Evolutionary conservation across 1,140 invertebrate species (phyloP).

Genomic region (Magallana ariakensis): DNA sequence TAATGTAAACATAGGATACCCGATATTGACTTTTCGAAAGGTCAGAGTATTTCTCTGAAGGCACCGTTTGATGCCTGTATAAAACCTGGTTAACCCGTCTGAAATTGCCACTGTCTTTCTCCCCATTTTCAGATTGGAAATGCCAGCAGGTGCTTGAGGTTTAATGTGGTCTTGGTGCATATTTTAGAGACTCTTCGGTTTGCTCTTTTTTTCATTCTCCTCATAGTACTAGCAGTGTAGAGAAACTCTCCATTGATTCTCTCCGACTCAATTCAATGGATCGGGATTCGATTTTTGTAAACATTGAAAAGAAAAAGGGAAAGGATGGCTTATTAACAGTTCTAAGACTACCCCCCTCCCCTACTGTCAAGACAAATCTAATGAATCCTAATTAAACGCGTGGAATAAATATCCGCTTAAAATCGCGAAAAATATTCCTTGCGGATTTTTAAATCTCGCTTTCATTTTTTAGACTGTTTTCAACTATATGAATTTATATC

Average conservation of each 20-base stretch:
- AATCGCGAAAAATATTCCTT: too few species aligned
- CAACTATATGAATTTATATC: too few species aligned
- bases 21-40: neutral
- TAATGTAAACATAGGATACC: neutral
- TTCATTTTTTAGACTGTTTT: too few species aligned
- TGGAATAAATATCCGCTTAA: too few species aligned
- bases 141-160: neutral
- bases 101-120: neutral
- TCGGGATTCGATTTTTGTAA: neutral
- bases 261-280: neutral
- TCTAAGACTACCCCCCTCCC: too few species aligned
- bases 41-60: neutral
- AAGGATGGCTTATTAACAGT: neutral
- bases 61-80: neutral
- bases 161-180: conserved; percentile 2
- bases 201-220: neutral
- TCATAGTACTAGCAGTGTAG: neutral
- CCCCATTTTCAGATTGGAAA: conserved; percentile 12
- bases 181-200: neutral
- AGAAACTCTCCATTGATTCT: neutral
- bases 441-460: too few species aligned
- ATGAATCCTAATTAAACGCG: too few species aligned
- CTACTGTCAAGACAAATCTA: too few species aligned
- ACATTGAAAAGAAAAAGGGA: neutral
- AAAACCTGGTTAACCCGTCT: conserved; percentile 17